phyloP scores from a whole-genome alignment of 2,888 invertebrate genomes.

The Suillia variegata region DNA sequence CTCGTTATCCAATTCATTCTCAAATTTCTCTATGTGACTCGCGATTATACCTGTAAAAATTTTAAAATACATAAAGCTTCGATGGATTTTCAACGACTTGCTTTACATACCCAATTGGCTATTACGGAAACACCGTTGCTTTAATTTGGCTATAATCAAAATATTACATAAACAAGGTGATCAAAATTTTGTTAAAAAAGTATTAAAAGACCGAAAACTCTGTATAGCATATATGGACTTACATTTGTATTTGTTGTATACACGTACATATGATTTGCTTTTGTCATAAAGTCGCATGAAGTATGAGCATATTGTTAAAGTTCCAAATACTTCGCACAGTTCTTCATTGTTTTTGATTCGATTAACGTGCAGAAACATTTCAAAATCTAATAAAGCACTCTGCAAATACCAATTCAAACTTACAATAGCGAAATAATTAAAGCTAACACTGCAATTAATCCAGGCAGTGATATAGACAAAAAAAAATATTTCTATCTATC shows the following conservation, averaged over 20 bases:
- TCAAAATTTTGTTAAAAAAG: background rate
- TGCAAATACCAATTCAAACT: slow-evolving; percentile 10
- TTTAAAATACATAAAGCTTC: no score
- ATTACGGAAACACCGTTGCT: no score
- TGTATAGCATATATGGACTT: no score
- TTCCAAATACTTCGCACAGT: slow-evolving; percentile 28
- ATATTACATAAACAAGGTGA: no score
- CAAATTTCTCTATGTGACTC: slow-evolving; percentile 13
- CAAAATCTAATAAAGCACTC: slow-evolving; percentile 29
- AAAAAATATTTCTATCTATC: background rate
- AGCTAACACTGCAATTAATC: background rate
- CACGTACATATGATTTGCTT: slow-evolving; percentile 22
- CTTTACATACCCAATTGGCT: no score
- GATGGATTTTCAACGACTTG: no score
- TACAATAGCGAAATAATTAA: background rate
- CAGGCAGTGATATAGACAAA: background rate
- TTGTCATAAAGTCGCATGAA: slow-evolving; percentile 26
- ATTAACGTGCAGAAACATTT: slow-evolving; percentile 30
- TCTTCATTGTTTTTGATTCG: slow-evolving; percentile 16
- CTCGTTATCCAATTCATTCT: slow-evolving; percentile 10
- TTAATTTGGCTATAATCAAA: no score
- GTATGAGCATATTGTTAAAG: slow-evolving; percentile 27
- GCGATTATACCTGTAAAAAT: slow-evolving; percentile 10
- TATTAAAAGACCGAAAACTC: background rate
- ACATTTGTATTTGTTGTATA: slow-evolving; percentile 31